Base-by-base conservation (phyloP, 2,888 invertebrate genomes). In the Timandra comae region DNA sequence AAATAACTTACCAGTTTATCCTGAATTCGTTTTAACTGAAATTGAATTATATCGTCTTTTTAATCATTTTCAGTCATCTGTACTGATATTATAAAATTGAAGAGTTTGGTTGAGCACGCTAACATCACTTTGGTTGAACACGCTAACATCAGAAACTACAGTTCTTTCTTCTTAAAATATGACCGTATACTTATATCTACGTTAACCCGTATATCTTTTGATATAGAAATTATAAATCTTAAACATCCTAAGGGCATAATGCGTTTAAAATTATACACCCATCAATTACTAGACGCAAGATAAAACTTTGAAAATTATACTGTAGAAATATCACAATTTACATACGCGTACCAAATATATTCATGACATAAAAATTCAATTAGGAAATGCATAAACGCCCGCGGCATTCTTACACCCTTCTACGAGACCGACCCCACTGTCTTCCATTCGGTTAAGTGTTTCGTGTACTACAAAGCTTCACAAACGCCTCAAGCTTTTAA, bases 401-500 rank as follows among this genome's bases (percentile, higher is more conserved):
- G 32, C 33, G 52, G 62, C 58, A 49, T 53, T 47, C 49, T 49
- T 30, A 31, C 53, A 48, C 51, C 56, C 58, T 58, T 49, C 43
- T 16, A 16, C 16, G 16, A 16, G 16, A 16, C 27, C 10, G 38
- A 41, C 57, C 61, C 61, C 57, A 56, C 59, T 54, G 47, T 48
- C 44, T 52, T 52, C 62, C 65, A 72, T 72, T 70, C 68, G 56
- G 60, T 64, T 76, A 61, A 67, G 67, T 70, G 72, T 73, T 76
- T 73, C 67, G 67, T 78, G 76, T 80, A 74, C 63, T 68, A 62
- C 73, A 78, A 79, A 79, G 73, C 71, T 71, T 47, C 65, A 67
- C 63, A 75, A 68, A 67, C 69, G 60, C 67, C 63, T 64, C 63
- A 73, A 67, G 74, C 76, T 82, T 79, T 82, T 79, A 81, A 63